phyloP scores from a whole-genome alignment of 1,140 invertebrate genomes.

The Anagrus nilaparvatae region DNA sequence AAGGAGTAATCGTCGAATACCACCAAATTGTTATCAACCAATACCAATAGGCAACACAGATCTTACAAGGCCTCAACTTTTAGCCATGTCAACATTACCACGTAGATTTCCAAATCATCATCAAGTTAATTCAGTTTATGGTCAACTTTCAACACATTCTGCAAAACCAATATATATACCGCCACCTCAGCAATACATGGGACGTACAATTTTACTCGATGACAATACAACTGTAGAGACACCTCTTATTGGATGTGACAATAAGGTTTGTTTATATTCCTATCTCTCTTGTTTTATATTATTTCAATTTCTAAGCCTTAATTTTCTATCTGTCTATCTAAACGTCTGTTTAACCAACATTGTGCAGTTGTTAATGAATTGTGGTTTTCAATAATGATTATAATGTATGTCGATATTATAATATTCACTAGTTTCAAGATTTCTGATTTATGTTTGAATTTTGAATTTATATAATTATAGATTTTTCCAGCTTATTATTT shows the following conservation, averaged over 20 bases:
- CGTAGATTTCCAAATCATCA: slow-evolving; percentile 24
- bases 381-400: no score
- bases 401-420: no score
- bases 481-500: no score
- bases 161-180: slow-evolving; percentile 38
- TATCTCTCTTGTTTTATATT: no score
- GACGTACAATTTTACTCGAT: slow-evolving; percentile 24
- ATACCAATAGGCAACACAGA: slow-evolving; percentile 40
- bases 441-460: no score
- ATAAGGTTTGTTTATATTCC: no score
- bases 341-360: no score
- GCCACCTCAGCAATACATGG: slow-evolving; percentile 38
- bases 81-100: slow-evolving; percentile 43
- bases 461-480: no score
- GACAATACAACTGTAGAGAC: slow-evolving; percentile 39
- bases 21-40: slow-evolving; percentile 37
- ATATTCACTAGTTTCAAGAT: no score
- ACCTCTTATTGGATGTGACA: slow-evolving; percentile 38
- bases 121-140: slow-evolving; percentile 43
- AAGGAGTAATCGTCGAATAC: slow-evolving; percentile 34
- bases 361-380: no score
- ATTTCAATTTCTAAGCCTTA: no score
- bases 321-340: no score
- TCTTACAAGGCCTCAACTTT: slow-evolving; percentile 34
- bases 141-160: slow-evolving; percentile 42